Evolutionary conservation across 1,140 invertebrate genomes (phyloP).

Genomic region (Euglossa dilemma): DNA sequence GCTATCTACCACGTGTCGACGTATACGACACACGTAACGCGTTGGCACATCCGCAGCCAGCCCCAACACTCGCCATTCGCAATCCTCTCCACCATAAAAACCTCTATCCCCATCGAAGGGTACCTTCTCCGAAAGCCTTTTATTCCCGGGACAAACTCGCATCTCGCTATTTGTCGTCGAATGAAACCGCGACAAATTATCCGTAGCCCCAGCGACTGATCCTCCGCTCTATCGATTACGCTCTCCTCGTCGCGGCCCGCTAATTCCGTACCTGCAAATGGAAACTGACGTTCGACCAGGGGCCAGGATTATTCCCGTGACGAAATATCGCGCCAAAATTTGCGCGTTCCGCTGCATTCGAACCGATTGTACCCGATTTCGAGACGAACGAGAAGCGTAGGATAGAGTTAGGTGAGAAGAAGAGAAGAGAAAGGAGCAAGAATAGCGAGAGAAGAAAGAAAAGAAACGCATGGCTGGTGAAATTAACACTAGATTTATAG

Average conservation of each 20-base stretch:
- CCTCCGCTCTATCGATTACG: constrained; percentile 1
- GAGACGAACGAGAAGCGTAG: neutral
- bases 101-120: neutral
- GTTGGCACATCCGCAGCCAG: no score
- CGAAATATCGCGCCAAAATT: constrained; percentile 55
- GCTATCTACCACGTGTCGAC: no score
- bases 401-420: neutral
- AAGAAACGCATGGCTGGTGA: constrained; percentile 9
- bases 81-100: no score
- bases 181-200: constrained; percentile 12
- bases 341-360: constrained; percentile 46
- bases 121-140: constrained; percentile 11
- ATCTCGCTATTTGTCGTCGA: constrained; percentile 11
- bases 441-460: neutral
- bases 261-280: constrained; percentile 59
- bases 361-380: constrained; percentile 48
- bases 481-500: no score
- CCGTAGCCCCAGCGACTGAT: neutral
- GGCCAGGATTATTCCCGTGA: constrained; percentile 44
- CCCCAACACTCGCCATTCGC: no score
- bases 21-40: no score
- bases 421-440: neutral
- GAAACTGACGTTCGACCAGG: constrained; percentile 50
- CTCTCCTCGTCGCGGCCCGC: neutral
- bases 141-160: neutral